A percentile compares a stretch with the other conserved stretches of the same genome.
Evolutionary conservation across 2,888 invertebrate species (phyloP).

Genomic region (Tiliacea aurago): DNA sequence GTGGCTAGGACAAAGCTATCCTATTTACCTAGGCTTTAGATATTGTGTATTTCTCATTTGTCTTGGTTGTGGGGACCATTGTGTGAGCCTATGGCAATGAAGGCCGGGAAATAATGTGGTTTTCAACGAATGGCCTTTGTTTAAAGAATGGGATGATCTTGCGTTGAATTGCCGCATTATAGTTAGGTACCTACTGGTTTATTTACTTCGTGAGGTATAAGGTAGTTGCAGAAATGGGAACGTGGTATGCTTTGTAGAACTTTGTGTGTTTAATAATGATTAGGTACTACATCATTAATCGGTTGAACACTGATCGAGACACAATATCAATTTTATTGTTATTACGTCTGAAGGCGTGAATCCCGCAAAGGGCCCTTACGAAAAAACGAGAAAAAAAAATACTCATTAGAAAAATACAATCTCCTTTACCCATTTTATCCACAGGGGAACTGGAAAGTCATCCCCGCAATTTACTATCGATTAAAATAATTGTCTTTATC

Average conservation of each 20-base stretch:
- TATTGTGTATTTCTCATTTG: conserved; percentile 88
- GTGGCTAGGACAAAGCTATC: conserved; percentile 81
- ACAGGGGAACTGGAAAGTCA: neutral
- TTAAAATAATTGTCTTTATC: neutral
- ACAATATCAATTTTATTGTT: no score
- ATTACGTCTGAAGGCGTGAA: no score
- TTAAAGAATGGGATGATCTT: conserved; percentile 54
- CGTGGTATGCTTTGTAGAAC: no score
- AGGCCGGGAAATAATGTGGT: conserved; percentile 66
- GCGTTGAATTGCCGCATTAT: conserved; percentile 29
- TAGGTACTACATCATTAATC: neutral
- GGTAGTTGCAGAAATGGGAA: neutral
- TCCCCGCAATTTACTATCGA: neutral
- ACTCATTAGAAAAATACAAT: neutral
- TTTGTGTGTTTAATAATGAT: no score
- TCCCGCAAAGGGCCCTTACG: no score
- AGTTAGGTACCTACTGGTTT: conserved; percentile 9
- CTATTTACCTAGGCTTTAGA: conserved; percentile 84
- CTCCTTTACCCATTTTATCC: neutral
- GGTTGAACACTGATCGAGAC: neutral
- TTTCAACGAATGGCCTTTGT: conserved; percentile 63
- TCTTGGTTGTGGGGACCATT: conserved; percentile 87
- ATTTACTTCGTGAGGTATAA: neutral
- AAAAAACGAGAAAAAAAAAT: no score
- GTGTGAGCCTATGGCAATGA: conserved; percentile 69